phyloP scores from a whole-genome alignment of 2,888 invertebrate species.

The Leucophenga montana region DNA sequence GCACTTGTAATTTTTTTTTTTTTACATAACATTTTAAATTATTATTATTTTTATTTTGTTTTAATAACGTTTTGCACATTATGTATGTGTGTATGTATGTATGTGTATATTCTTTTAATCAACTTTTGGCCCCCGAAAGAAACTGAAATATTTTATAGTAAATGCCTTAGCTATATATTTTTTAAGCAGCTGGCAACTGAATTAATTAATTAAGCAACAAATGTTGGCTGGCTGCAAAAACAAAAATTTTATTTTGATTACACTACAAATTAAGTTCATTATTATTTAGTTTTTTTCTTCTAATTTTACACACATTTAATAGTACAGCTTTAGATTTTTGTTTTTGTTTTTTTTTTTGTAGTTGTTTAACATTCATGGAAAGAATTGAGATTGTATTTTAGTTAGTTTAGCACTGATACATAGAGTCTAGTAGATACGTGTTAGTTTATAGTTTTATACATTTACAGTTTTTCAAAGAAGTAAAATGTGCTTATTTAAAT shows the following conservation, averaged over 20 bases:
- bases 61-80: slow-evolving; percentile 46
- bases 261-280: not conserved
- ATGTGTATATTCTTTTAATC: slow-evolving; percentile 39
- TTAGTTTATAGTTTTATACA: not conserved
- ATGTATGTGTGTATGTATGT: no score
- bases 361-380: not conserved
- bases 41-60: slow-evolving; percentile 40
- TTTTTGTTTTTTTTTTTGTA: no score
- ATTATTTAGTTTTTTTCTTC: slow-evolving; percentile 2
- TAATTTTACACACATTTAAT: not conserved
- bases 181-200: slow-evolving; percentile 43
- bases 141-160: slow-evolving; percentile 55
- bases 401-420: not conserved
- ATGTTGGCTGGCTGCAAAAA: not conserved
- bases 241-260: not conserved
- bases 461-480: not conserved
- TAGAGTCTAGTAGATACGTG: no score
- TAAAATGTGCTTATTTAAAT: no score
- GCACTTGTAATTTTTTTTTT: slow-evolving; percentile 50
- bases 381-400: not conserved
- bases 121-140: slow-evolving; percentile 73
- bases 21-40: slow-evolving; percentile 47
- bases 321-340: no score
- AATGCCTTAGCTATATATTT: slow-evolving; percentile 46
- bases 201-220: slow-evolving; percentile 30